Conservation (phyloP, 2,113 vertebrate genomes). For the human (Homo sapiens) region DNA sequence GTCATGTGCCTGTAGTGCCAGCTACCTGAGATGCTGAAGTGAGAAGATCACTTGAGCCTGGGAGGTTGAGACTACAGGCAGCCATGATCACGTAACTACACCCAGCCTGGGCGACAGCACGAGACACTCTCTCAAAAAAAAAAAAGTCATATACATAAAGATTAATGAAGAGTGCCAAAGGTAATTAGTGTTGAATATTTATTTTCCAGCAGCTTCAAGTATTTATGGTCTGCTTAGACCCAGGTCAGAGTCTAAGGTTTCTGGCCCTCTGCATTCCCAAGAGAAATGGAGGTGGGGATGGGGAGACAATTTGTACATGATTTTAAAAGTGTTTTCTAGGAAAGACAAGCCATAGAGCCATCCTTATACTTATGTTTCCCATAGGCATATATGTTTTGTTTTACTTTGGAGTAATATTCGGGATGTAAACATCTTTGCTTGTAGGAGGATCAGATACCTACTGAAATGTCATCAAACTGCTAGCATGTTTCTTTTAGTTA, state of each 20-base stretch:
- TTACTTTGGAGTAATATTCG: slow-evolving; percentile 1
- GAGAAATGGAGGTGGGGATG: neutral
- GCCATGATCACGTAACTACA: no score
- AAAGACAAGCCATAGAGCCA: neutral
- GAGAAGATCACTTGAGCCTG: no score
- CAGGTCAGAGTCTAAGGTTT: neutral
- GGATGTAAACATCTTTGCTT: neutral
- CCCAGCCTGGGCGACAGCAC: no score
- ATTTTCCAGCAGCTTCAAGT: neutral
- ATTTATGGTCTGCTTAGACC: neutral
- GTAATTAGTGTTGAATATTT: neutral
- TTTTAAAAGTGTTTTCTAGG: neutral
- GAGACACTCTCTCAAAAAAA: no score
- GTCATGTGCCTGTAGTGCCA: no score
- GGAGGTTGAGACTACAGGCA: no score
- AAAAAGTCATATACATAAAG: neutral
- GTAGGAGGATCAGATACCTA: neutral
- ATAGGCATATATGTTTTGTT: neutral
- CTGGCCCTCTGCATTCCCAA: neutral
- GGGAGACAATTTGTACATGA: neutral
- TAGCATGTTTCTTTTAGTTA: neutral
- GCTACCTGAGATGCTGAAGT: no score
- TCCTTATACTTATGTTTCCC: neutral
- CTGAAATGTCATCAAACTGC: neutral
- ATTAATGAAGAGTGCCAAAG: neutral